A percentile compares a stretch with the other conserved stretches of the same genome.
Conservation (phyloP, 2,797 vertebrate species). For the Artibeus lituratus region DNA sequence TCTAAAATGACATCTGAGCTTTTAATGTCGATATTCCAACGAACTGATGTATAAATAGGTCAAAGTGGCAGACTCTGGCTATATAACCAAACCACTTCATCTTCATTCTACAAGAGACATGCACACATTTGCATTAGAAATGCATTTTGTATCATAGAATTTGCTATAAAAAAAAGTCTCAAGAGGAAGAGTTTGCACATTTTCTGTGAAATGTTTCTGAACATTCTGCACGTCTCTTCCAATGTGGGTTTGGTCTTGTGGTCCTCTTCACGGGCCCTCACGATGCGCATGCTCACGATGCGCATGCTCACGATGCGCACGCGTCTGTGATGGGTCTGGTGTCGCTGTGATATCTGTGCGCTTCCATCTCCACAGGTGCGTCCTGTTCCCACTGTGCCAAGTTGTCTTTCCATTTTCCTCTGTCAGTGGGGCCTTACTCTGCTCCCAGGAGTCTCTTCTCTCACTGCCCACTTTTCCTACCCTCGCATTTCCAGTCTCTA, state of each 20-base stretch:
- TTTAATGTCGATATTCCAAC: not conserved
- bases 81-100: not conserved
- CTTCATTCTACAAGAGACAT: not conserved
- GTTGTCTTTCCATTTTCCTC: fast-evolving
- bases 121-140: not conserved
- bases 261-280: not conserved
- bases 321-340: not conserved
- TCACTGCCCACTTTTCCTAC: not conserved
- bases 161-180: not conserved
- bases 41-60: not conserved
- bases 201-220: not conserved
- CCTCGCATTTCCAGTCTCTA: not conserved
- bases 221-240: not conserved
- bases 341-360: not conserved
- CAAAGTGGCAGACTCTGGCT: not conserved
- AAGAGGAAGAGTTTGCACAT: not conserved
- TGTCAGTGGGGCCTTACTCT: fast-evolving
- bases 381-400: fast-evolving
- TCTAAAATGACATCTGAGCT: not conserved
- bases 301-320: fast-evolving
- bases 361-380: fast-evolving
- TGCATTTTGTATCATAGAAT: not conserved
- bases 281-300: fast-evolving
- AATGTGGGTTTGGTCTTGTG: not conserved
- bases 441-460: not conserved